These are phyloP conservation scores for Yponomeuta malinellus DNA, from an alignment of 2,888 invertebrate species.

Conservation along the genomic window DNA sequence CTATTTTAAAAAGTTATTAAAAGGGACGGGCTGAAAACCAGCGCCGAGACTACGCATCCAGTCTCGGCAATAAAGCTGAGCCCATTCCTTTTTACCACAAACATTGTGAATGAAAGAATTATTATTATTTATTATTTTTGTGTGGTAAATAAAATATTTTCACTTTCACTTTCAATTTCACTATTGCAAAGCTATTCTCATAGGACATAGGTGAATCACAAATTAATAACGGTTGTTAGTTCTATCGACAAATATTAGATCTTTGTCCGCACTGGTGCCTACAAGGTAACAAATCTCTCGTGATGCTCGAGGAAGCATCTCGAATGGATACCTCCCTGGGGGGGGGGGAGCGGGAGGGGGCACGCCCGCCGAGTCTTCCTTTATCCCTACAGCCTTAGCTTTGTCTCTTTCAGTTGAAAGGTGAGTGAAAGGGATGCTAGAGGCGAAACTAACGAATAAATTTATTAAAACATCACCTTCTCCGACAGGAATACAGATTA, in stretches of 20 bases:
- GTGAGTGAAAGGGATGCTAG: slow-evolving; percentile 31
- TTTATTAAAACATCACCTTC: slow-evolving; percentile 50
- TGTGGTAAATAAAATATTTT: no score
- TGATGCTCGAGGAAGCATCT: slow-evolving; percentile 35
- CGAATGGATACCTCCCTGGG: slow-evolving; percentile 42
- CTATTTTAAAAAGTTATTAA: no score
- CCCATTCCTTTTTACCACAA: no score
- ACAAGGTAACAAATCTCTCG: slow-evolving; percentile 11
- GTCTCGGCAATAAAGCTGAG: no score
- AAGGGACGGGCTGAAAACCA: no score
- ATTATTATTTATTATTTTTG: no score
- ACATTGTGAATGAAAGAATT: no score
- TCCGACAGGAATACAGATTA: slow-evolving; percentile 19
- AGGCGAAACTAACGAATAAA: slow-evolving; percentile 30
- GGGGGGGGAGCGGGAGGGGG: slow-evolving; percentile 15
- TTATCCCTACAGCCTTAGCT: slow-evolving; percentile 14
- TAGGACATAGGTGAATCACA: no score
- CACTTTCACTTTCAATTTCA: no score
- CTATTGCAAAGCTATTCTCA: no score
- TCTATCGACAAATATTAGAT: background rate
- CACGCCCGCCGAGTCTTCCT: slow-evolving; percentile 4
- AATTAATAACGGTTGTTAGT: no score
- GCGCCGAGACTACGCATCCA: no score
- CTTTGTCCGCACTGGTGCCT: slow-evolving; percentile 3
- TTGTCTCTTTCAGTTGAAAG: slow-evolving; percentile 22